Base-by-base conservation (phyloP, 2,797 vertebrate species). In the Xyrichtys novacula region DNA sequence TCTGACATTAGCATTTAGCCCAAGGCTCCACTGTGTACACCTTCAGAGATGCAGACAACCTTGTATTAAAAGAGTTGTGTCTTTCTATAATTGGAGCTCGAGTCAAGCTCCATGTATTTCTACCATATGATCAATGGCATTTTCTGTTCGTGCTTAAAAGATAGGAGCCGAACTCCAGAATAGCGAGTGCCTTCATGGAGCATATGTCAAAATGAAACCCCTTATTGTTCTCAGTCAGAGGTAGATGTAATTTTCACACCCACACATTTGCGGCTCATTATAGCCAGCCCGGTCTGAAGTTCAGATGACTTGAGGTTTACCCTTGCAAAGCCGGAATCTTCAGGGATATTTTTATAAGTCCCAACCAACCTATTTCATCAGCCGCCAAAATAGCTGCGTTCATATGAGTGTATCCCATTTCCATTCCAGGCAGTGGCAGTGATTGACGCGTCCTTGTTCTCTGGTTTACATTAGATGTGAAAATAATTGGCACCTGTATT, bases 401-500 rank as follows among this genome's bases (percentile, higher is more conserved):
- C 73, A 78, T 65, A 48, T 81, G 81, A 86, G 81, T 73, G 58
- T 70, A 40, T 66, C 74, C 80, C 72, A 76, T 90, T 88, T 88
- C 86, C 86, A 85, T 86, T 86, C 85, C 85, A 81, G 76, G 80
- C 85, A 39, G 69, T 66, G 2, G 68, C 40, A 22, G 62, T 88
- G 88, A 90, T 88, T 84, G 88, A 91, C 85, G 71, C 40, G 75
- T 86, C 83, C 85, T 84, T 86, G 88, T 88, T 91, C 83, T 81
- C 86, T 83, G 86, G 84, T 88, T 88, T 86, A 88, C 85, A 86
- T 89, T 87, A 87, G 85, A 88, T 79, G 89, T 84, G 86, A 74
- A 87, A 88, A 88, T 89, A 92, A 90, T 89, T 88, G 89, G 86
- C 81, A 90, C 81, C 84, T 87, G 83, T 86, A 85, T 81, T 68